These are phyloP conservation scores for Dipodomys ordii DNA, from an alignment of 2,113 vertebrate genomes.

Conservation along the genomic window DNA sequence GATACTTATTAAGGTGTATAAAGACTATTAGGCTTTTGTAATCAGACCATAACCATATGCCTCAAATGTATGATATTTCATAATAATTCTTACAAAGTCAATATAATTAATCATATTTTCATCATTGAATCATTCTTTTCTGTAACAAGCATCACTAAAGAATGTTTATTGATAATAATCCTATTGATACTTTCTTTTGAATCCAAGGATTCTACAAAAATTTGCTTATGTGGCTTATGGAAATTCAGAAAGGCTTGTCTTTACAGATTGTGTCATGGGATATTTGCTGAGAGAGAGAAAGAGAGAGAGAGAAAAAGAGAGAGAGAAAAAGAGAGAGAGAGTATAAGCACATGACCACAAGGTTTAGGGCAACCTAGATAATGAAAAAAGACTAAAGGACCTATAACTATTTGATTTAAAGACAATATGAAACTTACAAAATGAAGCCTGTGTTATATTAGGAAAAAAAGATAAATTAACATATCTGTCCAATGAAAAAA, in stretches of 20 bases:
- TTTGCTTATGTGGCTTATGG: neutral
- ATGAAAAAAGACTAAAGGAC: neutral
- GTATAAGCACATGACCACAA: neutral
- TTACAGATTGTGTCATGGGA: neutral
- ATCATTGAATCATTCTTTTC: neutral
- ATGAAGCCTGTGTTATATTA: too few species aligned
- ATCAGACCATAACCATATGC: neutral
- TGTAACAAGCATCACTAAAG: neutral
- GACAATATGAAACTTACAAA: neutral
- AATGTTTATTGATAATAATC: neutral
- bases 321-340: neutral
- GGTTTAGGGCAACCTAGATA: neutral
- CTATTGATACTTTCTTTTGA: too few species aligned
- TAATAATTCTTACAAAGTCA: neutral
- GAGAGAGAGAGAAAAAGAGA: neutral
- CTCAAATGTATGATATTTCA: neutral
- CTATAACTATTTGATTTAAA: neutral
- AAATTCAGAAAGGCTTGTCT: neutral
- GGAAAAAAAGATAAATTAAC: neutral
- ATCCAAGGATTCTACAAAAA: neutral
- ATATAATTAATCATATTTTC: neutral
- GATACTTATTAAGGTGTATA: neutral
- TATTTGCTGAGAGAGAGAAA: neutral
- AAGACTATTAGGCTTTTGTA: neutral
- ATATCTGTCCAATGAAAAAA: neutral